Percentiles rank a stretch among this genome's conserved stretches.
phyloP scores from a whole-genome alignment of 35 echinoderm and acorn worm genomes.

The Ophioderma brevispina region DNA sequence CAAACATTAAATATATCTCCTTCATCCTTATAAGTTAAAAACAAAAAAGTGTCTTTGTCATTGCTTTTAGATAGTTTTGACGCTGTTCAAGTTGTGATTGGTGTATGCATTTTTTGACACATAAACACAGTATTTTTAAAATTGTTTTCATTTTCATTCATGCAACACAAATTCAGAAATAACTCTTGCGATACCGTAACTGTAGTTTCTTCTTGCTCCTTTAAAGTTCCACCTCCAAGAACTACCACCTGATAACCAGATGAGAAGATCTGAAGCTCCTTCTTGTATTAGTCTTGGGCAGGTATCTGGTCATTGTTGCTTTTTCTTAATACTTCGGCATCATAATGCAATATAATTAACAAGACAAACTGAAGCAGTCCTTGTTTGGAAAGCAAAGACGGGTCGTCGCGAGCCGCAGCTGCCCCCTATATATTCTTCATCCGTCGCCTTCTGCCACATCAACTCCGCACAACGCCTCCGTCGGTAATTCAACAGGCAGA shows the following conservation, averaged over 20 bases:
- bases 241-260: not conserved
- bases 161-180: too few species aligned
- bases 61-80: too few species aligned
- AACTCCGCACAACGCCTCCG: not conserved
- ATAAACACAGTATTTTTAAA: too few species aligned
- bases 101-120: too few species aligned
- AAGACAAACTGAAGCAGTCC: not conserved
- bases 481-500: not conserved
- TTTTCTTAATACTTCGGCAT: not conserved
- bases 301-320: not conserved
- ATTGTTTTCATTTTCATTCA: too few species aligned
- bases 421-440: not conserved
- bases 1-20: too few species aligned
- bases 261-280: not conserved
- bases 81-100: too few species aligned
- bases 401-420: not conserved
- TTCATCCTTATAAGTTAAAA: too few species aligned
- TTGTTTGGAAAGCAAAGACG: not conserved
- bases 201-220: too few species aligned
- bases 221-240: too few species aligned
- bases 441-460: not conserved
- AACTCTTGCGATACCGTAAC: too few species aligned
- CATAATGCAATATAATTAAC: not conserved
- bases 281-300: not conserved
- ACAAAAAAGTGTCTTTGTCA: too few species aligned